Evolutionary conservation across 1,140 invertebrate genomes (phyloP), one percentile per base, ranked within the genome.

Genomic region (Lysiphlebus fabarum): DNA sequence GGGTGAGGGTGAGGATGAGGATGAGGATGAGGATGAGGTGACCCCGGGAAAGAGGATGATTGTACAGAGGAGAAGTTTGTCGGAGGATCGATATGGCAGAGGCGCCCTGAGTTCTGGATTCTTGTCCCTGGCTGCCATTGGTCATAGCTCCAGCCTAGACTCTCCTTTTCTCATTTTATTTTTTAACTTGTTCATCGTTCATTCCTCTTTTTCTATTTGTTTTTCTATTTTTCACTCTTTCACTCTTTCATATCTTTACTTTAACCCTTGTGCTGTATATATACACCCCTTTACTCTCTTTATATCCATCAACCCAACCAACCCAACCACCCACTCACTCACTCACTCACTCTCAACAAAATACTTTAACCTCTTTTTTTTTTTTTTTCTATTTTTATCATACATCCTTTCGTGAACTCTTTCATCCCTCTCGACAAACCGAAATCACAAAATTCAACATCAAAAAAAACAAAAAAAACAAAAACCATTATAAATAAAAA

Each of bases 71-170:
- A 36, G 36, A 61, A 50, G 50, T 56, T 64, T 42, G 58, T 47
- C 62, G 45, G 53, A 66, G 73, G 75, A 77, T 78, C 75, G 75
- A 78, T 78, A 78, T 74, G 60, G 64, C 69, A 70, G 71, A 73
- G 74, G 74, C 70, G 72, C 71, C 53, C 56, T 41, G 17, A 17
- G 17, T 17, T 17, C 17, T 17, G 17, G 17, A 3, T 48, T 58
- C 56, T 12, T 74, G 75, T 76, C 73, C 70, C 71, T 70, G 72
- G 56, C 70, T 67, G 71, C 77, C 74, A 79, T 79, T 79, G 77
- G 77, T 78, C 76, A 78, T 78, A 74, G 69, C 69, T 67, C 68
- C 70, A 70, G 69, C 71, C 66, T 71, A 70, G 67, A 66, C 68
- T 64, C 65, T 65, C 60, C 56, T 53, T 62, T 45, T 41, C 60